Evolutionary conservation across 2,113 vertebrate genomes (phyloP), one percentile per base, ranked within the genome.

Genomic region (Tympanuchus pallidicinctus): DNA sequence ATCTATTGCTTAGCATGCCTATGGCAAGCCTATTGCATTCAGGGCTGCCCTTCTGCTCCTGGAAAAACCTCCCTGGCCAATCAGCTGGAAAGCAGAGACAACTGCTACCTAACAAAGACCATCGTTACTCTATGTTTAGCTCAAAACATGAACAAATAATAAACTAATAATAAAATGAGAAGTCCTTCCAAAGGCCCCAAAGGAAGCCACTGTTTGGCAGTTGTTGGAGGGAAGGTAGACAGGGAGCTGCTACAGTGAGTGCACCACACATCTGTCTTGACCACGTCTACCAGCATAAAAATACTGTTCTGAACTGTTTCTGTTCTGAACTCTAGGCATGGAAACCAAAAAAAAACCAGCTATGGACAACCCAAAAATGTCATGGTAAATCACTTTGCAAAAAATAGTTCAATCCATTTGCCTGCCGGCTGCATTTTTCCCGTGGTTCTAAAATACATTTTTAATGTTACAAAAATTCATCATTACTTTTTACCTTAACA

Each of bases 401-500:
- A 82, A 82, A 56, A 32, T 3, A 40, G 7, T 47, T 73, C 19
- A 63, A 21, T 38, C 34, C 2, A 56, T 61, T n/a, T 10, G 6
- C 6, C 34, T 16, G n/a, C 34, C 59, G 57, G 17, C 79, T 79
- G 83, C 80, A 72, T 17, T 34, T 30, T 59, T 59, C 15, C 20
- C 30, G 7, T 48, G 17, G 11, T 82, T 57, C 76, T 11, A 34
- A 76, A 70, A 91, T 12, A 78, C 43, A 60, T 40, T 79, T 61
- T 65, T 20, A 64, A 64, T 17, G 20, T 70, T 40, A 72, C 2
- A 81, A 13, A 86, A 45, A 61, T 66, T 47, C 6, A 86, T 78
- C 42, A 5, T 30, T 77, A 54, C 18, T 61, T 77, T 70, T 73
- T 97, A 99, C 99, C 99, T 99, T 89, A 98, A 43, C 24, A 99